These are phyloP conservation scores for Hipparchia sbordonii DNA, from an alignment of 2,888 invertebrate genomes.

Conservation along the genomic window DNA sequence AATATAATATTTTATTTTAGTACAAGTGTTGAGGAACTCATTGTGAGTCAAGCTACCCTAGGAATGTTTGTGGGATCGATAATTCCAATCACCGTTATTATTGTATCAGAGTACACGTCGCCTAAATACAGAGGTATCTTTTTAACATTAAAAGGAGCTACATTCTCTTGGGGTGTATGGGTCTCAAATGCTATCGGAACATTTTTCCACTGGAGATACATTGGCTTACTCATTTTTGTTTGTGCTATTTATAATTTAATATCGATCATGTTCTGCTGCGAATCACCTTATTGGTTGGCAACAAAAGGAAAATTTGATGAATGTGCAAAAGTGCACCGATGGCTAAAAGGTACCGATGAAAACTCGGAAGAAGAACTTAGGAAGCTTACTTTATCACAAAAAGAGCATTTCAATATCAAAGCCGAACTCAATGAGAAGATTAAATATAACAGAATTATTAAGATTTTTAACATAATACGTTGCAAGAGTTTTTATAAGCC, in stretches of 20 bases:
- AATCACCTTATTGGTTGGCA: constrained; percentile 42
- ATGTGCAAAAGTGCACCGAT: constrained; percentile 37
- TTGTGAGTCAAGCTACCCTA: constrained; percentile 24
- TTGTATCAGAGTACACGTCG: constrained; percentile 38
- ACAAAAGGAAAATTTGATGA: constrained; percentile 38
- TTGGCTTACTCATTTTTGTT: constrained; percentile 31
- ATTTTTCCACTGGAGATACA: constrained; percentile 40
- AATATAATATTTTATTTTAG: constrained; percentile 25
- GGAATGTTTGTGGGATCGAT: constrained; percentile 27
- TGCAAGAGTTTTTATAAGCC: constrained; percentile 35
- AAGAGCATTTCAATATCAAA: constrained; percentile 26
- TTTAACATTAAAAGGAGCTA: constrained; percentile 37
- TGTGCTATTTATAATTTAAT: constrained; percentile 32
- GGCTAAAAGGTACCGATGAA: constrained; percentile 36
- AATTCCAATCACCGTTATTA: constrained; percentile 29
- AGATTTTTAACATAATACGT: constrained; percentile 7
- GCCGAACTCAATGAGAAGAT: neutral
- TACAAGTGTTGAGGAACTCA: constrained; percentile 14
- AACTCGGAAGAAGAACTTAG: constrained; percentile 36
- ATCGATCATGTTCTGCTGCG: constrained; percentile 34
- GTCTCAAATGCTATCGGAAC: constrained; percentile 42
- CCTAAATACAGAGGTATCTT: constrained; percentile 39
- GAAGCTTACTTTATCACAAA: constrained; percentile 28
- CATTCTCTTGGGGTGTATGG: constrained; percentile 40
- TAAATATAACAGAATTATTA: neutral